Evolutionary conservation across 1,140 invertebrate species (phyloP), one percentile per base, ranked within the genome.

Genomic region (Drosophila pallidifrons): DNA sequence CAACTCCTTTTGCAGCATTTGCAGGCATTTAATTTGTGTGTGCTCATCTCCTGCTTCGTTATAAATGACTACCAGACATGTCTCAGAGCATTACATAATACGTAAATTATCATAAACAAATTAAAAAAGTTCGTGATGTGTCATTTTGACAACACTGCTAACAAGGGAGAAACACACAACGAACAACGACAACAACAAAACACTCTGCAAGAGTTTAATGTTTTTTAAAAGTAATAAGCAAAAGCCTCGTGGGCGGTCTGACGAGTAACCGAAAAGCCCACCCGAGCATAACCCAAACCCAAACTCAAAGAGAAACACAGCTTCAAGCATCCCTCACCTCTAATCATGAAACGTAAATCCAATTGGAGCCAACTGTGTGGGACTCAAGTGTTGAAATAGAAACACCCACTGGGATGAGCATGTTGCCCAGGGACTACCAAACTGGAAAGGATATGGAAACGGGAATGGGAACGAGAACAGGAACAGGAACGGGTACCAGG

Each of bases 71-170:
- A 32, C 38, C 63, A 51, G 79, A 71, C 69, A 71, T 89, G 81
- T 65, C 81, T 41, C 20, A 15, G n/a, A 6, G 43, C 30, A 81
- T 81, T 77, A 71, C 45, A 59, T 66, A 86, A 81, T 58, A 57
- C 85, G 76, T 89, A 89, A 89, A 90, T 89, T 89, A 89, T 89
- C 86, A 90, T 89, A 89, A 89, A 89, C 81, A 90, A 89, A 89
- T 89, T 89, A 89, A 86, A 89, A 89, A 89, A 89, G 81, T 89
- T 90, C 81, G 79, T 91, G 82, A 86, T 82, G 85, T 89, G 85
- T 90, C 85, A 82, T 86, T 86, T 79, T 77, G 77, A 75, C 67
- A 78, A 55, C 59, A 61, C 28, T 13, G 43, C 25, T 68, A 59
- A 66, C 47, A 46, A 11, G 15, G n/a, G 55, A 45, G 38, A 16